Percentiles rank a stretch among this genome's conserved stretches.
These are phyloP conservation scores for Heliangelus exortis DNA, from an alignment of 2,797 vertebrate genomes.

Conservation along the genomic window DNA sequence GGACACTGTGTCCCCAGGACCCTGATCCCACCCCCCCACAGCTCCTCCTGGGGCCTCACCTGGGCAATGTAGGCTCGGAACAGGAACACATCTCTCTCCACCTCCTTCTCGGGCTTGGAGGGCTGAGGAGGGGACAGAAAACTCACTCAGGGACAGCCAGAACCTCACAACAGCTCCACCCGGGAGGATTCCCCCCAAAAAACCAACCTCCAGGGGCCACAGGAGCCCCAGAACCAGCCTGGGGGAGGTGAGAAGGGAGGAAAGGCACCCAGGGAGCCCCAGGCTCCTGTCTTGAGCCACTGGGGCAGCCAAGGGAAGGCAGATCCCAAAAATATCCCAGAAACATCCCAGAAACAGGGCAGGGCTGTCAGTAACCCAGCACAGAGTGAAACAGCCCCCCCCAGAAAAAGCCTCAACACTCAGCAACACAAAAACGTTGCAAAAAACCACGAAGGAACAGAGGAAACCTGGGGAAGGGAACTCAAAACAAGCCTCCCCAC, in stretches of 20 bases:
- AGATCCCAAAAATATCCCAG: no score
- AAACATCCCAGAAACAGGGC: background rate
- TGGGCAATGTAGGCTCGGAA: slow-evolving; percentile 95
- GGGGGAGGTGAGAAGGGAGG: no score
- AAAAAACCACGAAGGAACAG: no score
- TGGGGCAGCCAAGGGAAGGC: no score
- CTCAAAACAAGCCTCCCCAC: accelerated
- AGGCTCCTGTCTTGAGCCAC: accelerated
- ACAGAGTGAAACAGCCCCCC: background rate
- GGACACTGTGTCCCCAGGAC: accelerated
- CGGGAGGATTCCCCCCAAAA: no score
- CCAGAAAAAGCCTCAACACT: no score
- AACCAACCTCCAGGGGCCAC: background rate
- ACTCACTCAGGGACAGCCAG: background rate
- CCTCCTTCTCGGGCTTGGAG: slow-evolving; percentile 85
- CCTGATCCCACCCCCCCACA: accelerated
- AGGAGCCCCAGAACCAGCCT: accelerated
- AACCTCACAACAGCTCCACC: background rate
- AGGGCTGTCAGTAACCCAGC: accelerated
- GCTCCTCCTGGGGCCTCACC: slow-evolving; percentile 72
- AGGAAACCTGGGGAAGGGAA: background rate
- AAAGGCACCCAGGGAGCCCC: accelerated
- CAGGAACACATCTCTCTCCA: slow-evolving; percentile 92
- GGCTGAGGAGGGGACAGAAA: slow-evolving; percentile 69
- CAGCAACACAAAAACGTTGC: no score